Base-by-base conservation (phyloP, 2,113 vertebrate species). In the Lipophrys pholis region DNA sequence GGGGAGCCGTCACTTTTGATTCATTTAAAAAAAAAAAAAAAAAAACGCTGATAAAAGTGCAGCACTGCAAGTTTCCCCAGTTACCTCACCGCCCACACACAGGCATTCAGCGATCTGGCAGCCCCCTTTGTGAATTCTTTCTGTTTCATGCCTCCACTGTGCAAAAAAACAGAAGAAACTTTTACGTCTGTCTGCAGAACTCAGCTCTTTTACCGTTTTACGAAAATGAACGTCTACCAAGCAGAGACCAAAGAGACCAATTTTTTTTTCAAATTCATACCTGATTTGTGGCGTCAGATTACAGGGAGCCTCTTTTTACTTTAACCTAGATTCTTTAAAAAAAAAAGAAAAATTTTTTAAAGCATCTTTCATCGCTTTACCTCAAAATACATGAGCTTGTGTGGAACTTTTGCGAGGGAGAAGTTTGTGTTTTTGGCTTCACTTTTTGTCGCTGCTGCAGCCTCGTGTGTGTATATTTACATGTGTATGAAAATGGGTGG, bases 161-260 rank as follows among this genome's bases (percentile, higher is more conserved):
- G 54, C 69, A 59, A 75, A 76, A 77, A 87, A 81, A 30, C 2
- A 30, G 21, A 30, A 30, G 21, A 30, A 30, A 30, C 21, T 48
- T 54, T 68, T 39, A 21, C 45, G 11, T 71, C 50, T 67, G 61
- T 69, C 62, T 72, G 69, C 76, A 76, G 57, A 84, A 75, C 54
- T 73, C 73, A 42, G 64, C 12, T 16, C 58, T 78, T 55, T 30
- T 53, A 17, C 59, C 67, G 2, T 30, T 81, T 73, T 46, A 56
- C 11, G 42, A 79, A 78, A 84, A 49, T 6, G 14, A 70, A 69
- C 73, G 62, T 73, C 56, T 72, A 51, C 14, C 64, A 76, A 56
- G 51, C 56, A 51, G 50, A 80, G 60, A 84, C 62, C 82, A 88
- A 85, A 90, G 78, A 69, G 66, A 80, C 65, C 67, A n/a, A n/a